phyloP scores from a whole-genome alignment of 2,888 invertebrate genomes.

The Diarsia mendica region DNA sequence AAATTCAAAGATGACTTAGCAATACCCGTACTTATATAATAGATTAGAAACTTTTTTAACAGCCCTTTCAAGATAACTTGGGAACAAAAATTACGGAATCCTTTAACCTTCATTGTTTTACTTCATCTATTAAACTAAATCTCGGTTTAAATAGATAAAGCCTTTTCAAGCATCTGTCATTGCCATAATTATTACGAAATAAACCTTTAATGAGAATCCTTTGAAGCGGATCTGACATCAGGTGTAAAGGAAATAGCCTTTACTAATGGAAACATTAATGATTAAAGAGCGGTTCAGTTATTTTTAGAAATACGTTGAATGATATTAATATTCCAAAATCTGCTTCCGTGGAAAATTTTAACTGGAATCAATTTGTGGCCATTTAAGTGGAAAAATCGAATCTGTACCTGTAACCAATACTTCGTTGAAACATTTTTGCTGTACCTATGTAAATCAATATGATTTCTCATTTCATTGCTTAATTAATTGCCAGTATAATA shows the following conservation, averaged over 20 bases:
- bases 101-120: slow-evolving; percentile 11
- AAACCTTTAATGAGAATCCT: slow-evolving; percentile 1
- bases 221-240: background rate
- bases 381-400: background rate
- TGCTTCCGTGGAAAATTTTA: background rate
- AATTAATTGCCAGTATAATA: background rate
- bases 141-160: slow-evolving; percentile 3
- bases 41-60: slow-evolving; percentile 6
- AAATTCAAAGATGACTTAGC: slow-evolving; percentile 34
- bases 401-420: no score
- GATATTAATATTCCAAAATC: no score
- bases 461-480: background rate
- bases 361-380: background rate
- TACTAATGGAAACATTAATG: background rate
- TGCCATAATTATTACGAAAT: slow-evolving; percentile 7
- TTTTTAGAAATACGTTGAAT: background rate
- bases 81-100: slow-evolving; percentile 6
- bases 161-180: slow-evolving; percentile 8
- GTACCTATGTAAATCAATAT: background rate
- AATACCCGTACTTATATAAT: slow-evolving; percentile 6
- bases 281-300: background rate
- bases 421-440: no score
- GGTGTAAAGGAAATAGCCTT: background rate
- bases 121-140: slow-evolving; percentile 10
- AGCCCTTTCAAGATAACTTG: slow-evolving; percentile 11